Conservation (phyloP, 2,797 vertebrate genomes). For the Crenichthys baileyi region DNA sequence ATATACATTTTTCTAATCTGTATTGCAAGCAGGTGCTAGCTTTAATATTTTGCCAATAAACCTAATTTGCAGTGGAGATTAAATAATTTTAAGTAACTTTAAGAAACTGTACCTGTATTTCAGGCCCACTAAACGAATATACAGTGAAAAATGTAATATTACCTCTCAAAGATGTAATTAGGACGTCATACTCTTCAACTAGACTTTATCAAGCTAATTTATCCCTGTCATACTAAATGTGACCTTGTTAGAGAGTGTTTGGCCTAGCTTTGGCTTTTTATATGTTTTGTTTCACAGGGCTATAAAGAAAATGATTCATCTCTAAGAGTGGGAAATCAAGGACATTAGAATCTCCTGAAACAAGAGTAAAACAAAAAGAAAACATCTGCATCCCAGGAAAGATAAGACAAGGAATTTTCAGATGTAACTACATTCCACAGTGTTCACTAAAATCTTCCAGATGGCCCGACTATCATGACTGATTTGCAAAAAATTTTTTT, state of each 20-base stretch:
- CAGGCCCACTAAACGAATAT: not conserved
- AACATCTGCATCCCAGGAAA: not conserved
- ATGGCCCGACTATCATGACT: conserved; percentile 5
- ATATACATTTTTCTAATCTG: too few species aligned
- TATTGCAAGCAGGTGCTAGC: too few species aligned
- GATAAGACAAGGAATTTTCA: conserved; percentile 32
- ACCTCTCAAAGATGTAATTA: not conserved
- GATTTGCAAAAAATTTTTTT: not conserved
- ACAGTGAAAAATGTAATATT: not conserved
- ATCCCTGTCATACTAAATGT: not conserved
- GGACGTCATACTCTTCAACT: too few species aligned
- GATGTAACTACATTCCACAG: not conserved
- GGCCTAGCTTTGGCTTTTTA: not conserved
- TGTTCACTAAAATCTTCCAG: conserved; percentile 22
- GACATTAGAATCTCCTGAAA: not conserved
- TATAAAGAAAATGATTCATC: not conserved
- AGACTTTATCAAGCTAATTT: not conserved
- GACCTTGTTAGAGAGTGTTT: not conserved
- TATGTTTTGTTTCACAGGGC: not conserved
- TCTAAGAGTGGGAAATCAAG: not conserved
- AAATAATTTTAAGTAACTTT: not conserved
- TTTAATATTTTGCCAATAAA: too few species aligned
- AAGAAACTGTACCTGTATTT: not conserved
- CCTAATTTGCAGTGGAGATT: too few species aligned
- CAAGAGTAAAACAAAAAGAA: not conserved